These are phyloP conservation scores for Andrena bicolor DNA, from an alignment of 2,888 invertebrate genomes.

Conservation along the genomic window DNA sequence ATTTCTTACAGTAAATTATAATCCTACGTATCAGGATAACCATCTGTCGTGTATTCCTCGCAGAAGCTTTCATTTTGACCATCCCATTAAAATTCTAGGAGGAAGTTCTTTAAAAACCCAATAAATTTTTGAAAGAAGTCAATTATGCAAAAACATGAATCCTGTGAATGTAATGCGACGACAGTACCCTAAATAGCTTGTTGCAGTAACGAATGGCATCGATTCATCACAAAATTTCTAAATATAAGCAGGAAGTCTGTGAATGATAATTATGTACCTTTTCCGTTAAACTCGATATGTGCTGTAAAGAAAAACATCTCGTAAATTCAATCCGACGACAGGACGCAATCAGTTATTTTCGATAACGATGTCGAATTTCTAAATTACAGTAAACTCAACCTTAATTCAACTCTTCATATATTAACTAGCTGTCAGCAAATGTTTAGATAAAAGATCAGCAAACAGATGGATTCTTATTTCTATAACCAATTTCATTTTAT, in stretches of 20 bases:
- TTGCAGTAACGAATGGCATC: neutral
- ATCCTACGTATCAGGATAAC: neutral
- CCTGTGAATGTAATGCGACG: slow-evolving; percentile 1
- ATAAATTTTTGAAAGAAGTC: neutral
- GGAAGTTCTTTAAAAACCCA: neutral
- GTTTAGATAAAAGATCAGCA: neutral
- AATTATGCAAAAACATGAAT: neutral
- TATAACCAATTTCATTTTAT: neutral
- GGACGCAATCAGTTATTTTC: slow-evolving; percentile 1
- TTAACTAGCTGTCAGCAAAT: neutral
- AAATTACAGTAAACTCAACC: neutral
- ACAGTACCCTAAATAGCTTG: neutral
- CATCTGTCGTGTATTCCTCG: no score
- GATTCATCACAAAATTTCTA: slow-evolving; percentile 9
- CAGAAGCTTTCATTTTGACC: no score
- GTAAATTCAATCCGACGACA: neutral
- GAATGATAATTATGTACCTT: neutral
- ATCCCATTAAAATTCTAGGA: neutral
- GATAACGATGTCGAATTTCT: neutral
- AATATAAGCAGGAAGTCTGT: neutral
- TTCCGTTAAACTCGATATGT: neutral
- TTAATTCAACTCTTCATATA: slow-evolving; percentile 5
- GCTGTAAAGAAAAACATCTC: neutral
- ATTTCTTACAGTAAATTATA: neutral
- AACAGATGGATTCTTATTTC: neutral